Base-by-base conservation (phyloP, 2,797 vertebrate species). In the Etheostoma nigrum region DNA sequence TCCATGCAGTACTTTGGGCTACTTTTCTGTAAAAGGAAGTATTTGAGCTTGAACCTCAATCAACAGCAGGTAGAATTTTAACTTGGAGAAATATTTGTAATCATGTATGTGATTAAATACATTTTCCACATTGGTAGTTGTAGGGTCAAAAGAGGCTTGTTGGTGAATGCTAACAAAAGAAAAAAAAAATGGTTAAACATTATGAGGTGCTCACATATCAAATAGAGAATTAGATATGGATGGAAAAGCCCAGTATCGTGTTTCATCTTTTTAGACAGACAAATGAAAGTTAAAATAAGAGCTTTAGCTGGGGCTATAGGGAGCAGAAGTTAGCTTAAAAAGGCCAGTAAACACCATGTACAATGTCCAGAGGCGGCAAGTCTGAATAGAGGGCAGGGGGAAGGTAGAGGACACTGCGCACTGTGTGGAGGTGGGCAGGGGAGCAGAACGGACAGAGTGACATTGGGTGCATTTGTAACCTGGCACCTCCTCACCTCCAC, bases 381-480 rank as follows among this genome's bases (percentile, higher is more conserved):
- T 33, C 2, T 47, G n/a, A 53, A 21, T n/a, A 18, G 4, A 54
- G n/a, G 47, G 15, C 14, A 1, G 21, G 25, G 10, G 48, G 36
- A 5, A 6, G 72, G 48, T 30, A 69, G 73, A 81, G 80, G 82
- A 85, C 75, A 69, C 73, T 45, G 64, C 12, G 2, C 42, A 2
- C 23, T 55, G 61, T 70, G 52, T 66, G 78, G 61, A 59, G 52
- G 74, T 23, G 71, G 47, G 65, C 40, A 59, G 66, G 30, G 16
- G 72, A 67, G 80, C 71, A 61, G 61, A 73, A 74, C 33, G 40
- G 78, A 73, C 71, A 66, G 30, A 40, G 73, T 88, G 89, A 85
- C 86, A 76, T 76, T 68, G 88, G 80, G 75, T 84, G 52, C 21
- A 8, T 84, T 86, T 86, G 89, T 88, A 92, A 92, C 84, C 76